Conservation (phyloP, 2,113 vertebrate species). For the Sminthopsis crassicaudata region DNA sequence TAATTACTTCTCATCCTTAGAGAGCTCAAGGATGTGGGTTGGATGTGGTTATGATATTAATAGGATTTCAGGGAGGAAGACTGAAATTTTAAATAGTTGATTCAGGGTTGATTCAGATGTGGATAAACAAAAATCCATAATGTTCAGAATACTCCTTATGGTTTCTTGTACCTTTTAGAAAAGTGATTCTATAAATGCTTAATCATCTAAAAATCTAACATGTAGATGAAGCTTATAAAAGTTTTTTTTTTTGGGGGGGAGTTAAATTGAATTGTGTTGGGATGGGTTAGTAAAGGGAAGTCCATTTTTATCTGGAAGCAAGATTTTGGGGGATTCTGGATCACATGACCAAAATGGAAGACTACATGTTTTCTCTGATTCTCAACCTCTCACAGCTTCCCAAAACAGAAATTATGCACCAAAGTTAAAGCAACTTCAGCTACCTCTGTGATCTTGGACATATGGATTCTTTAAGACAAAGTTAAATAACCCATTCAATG, state of each 20-base stretch:
- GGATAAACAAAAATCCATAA: conserved; percentile 28
- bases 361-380: background rate
- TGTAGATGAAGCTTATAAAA: background rate
- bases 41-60: conserved; percentile 42
- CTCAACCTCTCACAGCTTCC: background rate
- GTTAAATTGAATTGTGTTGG: background rate
- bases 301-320: background rate
- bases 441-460: background rate
- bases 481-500: background rate
- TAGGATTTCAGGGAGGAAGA: conserved; percentile 16
- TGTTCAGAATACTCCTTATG: background rate
- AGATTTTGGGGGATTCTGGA: background rate
- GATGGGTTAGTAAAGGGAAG: background rate
- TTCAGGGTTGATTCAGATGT: conserved; percentile 3
- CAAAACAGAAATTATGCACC: background rate
- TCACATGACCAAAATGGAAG: background rate
- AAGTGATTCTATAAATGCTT: background rate
- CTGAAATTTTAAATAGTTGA: conserved; percentile 29
- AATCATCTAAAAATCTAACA: background rate
- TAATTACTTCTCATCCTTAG: conserved; percentile 3
- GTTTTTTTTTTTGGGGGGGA: background rate
- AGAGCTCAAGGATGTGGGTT: conserved; percentile 17
- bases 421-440: background rate
- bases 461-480: background rate
- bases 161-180: background rate